Evolutionary conservation across 2,113 vertebrate species (phyloP).

Genomic region (Cinclus cinclus): DNA sequence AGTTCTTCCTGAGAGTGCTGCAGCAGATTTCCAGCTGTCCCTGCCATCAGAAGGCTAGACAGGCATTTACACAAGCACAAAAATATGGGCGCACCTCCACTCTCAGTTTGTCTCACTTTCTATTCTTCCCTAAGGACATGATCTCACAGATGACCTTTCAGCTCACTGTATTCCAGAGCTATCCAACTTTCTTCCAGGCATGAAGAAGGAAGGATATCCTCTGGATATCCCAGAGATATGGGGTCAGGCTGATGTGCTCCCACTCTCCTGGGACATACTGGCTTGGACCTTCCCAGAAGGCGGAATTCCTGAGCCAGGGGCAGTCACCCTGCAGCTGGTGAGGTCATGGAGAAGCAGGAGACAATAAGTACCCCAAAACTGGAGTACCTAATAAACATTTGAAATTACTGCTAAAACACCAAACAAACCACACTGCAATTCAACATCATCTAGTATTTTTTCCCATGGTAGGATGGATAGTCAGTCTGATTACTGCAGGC

Average conservation of each 20-base stretch:
- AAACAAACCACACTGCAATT: neutral
- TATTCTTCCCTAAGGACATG: neutral
- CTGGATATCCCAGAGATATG: neutral
- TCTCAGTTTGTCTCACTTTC: neutral
- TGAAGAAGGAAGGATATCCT: neutral
- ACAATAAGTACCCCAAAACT: accelerated
- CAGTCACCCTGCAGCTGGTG: neutral
- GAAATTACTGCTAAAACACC: neutral
- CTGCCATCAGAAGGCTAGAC: neutral
- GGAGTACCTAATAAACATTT: neutral
- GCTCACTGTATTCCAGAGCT: neutral
- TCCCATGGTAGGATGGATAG: neutral
- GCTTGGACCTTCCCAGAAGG: neutral
- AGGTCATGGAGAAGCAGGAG: neutral
- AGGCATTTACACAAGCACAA: neutral
- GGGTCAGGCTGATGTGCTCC: accelerated
- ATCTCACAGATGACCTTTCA: neutral
- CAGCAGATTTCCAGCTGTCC: neutral
- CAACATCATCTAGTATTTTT: neutral
- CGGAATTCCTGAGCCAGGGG: neutral
- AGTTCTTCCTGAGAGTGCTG: neutral
- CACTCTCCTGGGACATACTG: accelerated
- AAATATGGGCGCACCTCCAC: neutral
- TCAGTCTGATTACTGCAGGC: neutral
- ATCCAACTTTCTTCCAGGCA: neutral